Evolutionary conservation across 2,113 vertebrate species (phyloP).

Genomic region (Redunca redunca): DNA sequence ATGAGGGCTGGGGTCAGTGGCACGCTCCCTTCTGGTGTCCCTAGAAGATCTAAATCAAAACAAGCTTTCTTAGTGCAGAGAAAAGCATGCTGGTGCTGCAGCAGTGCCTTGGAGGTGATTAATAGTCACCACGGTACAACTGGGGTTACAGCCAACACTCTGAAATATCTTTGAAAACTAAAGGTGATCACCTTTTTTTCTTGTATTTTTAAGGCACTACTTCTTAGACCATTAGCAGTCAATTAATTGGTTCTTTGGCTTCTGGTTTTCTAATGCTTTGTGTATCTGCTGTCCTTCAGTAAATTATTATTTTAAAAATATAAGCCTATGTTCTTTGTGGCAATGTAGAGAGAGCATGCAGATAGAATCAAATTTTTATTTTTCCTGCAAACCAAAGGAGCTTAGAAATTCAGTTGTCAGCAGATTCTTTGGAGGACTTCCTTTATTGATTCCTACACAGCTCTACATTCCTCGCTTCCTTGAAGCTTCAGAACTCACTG

Average conservation of each 20-base stretch:
- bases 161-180: background rate
- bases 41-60: background rate
- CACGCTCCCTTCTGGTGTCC: background rate
- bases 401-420: background rate
- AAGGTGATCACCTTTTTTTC: background rate
- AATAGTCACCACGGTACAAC: too few relatives aligned
- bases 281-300: background rate
- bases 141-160: background rate
- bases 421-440: slow-evolving; percentile 48
- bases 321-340: background rate
- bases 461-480: background rate
- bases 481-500: background rate
- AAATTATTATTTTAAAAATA: background rate
- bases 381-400: background rate
- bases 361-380: background rate
- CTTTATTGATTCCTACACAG: background rate
- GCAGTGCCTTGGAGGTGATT: background rate
- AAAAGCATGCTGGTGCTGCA: background rate
- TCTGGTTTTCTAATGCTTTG: background rate
- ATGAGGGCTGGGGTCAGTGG: background rate
- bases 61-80: background rate
- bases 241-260: background rate
- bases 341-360: background rate
- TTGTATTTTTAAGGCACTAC: background rate
- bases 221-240: background rate